Conservation (phyloP, 2,113 vertebrate species). For the Narcine bancroftii region DNA sequence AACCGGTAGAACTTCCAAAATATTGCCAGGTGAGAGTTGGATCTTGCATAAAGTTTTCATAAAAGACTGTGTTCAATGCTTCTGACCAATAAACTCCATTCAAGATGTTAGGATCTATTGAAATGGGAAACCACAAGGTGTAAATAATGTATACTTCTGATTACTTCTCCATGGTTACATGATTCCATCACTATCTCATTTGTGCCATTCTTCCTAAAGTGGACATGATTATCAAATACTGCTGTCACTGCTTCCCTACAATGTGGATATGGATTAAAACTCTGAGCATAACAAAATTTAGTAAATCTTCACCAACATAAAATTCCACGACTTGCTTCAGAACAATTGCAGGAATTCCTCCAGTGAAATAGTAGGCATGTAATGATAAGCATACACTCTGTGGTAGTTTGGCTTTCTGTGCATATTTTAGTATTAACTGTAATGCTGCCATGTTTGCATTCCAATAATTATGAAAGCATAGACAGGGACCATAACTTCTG, state of each 20-base stretch:
- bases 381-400: neutral
- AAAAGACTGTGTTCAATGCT: slow-evolving; percentile 79
- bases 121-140: neutral
- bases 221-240: neutral
- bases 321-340: neutral
- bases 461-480: neutral
- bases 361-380: neutral
- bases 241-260: neutral
- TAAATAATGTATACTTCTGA: neutral
- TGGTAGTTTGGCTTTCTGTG: neutral
- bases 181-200: neutral
- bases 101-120: slow-evolving; percentile 74
- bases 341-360: neutral
- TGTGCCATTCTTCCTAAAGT: neutral
- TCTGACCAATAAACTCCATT: slow-evolving; percentile 94
- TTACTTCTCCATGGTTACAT: neutral
- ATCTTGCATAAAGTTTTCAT: slow-evolving; percentile 84
- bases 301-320: neutral
- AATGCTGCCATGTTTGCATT: neutral
- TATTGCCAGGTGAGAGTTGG: slow-evolving; percentile 93
- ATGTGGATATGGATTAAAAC: neutral
- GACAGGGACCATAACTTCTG: no score
- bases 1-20: slow-evolving; percentile 87
- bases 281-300: neutral
- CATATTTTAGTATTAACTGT: neutral